phyloP scores from a whole-genome alignment of 1,140 invertebrate genomes.

The Pogonognathellus flavescens region DNA sequence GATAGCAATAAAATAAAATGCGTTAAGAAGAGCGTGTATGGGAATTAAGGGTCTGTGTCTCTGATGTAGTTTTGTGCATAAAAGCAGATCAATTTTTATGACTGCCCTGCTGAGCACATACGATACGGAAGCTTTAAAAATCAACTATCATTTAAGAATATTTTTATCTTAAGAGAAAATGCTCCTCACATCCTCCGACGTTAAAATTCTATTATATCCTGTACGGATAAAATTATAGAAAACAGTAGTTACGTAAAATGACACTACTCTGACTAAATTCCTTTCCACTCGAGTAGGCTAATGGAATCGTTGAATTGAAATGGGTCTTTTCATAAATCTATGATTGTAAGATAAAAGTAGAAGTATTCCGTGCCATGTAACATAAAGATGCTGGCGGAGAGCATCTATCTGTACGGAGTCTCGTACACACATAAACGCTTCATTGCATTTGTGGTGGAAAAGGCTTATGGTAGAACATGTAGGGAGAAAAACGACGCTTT shows the following conservation, averaged over 20 bases:
- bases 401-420: neutral
- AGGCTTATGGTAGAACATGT: slow-evolving; percentile 11
- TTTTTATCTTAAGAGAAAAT: neutral
- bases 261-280: neutral
- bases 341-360: neutral
- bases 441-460: neutral
- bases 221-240: neutral
- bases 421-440: neutral
- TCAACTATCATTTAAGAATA: neutral
- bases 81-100: too few relatives aligned
- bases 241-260: neutral
- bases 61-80: too few relatives aligned
- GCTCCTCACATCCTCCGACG: neutral
- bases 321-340: slow-evolving; percentile 11
- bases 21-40: too few relatives aligned
- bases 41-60: too few relatives aligned
- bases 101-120: too few relatives aligned
- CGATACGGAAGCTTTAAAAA: neutral
- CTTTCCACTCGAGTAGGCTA: neutral
- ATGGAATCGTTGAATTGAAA: slow-evolving; percentile 5
- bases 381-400: neutral
- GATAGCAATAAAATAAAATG: too few relatives aligned
- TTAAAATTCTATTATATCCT: slow-evolving; percentile 13
- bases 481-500: slow-evolving; percentile 3
- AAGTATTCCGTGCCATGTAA: neutral